These are phyloP conservation scores for Kryphioiulus occultus DNA, from an alignment of 2,888 invertebrate species.

Conservation along the genomic window DNA sequence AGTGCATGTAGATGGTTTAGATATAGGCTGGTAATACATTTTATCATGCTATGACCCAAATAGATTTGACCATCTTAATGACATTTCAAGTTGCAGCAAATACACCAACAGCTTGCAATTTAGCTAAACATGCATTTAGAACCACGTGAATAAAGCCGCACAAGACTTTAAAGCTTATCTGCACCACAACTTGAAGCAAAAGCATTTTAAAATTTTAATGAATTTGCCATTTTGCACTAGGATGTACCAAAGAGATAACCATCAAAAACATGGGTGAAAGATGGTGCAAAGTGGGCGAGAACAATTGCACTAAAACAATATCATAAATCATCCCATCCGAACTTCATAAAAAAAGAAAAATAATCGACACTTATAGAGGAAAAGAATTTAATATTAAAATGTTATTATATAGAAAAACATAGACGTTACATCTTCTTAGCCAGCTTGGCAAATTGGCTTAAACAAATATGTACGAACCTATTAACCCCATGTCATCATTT, in stretches of 20 bases:
- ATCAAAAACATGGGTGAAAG: neutral
- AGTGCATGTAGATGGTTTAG: no score
- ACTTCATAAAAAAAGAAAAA: neutral
- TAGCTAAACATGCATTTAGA: neutral
- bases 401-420: neutral
- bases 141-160: neutral
- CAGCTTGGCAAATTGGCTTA: neutral
- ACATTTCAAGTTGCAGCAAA: neutral
- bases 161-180: neutral
- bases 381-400: slow-evolving; percentile 5
- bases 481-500: neutral
- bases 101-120: neutral
- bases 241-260: neutral
- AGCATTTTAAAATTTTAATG: neutral
- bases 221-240: neutral
- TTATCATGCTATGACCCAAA: neutral
- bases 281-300: neutral
- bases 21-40: no score
- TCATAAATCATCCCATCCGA: neutral
- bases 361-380: neutral
- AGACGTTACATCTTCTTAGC: neutral
- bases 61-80: neutral
- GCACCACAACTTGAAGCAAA: no score
- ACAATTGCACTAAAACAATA: neutral
- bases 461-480: neutral